Conservation (phyloP, 2,888 invertebrate species). For the Gari tellinella region DNA sequence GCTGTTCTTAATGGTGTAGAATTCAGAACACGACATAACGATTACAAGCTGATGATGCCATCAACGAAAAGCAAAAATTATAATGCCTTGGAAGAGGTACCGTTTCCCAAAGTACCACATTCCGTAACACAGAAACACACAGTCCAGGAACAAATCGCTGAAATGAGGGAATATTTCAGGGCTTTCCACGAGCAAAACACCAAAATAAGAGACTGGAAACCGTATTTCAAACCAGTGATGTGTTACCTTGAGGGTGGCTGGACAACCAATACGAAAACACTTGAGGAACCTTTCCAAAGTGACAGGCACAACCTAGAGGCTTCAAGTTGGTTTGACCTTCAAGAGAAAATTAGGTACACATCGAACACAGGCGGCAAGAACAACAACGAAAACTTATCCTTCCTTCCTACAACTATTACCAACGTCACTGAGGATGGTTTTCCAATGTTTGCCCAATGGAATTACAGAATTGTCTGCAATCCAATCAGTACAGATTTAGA, state of each 20-base stretch:
- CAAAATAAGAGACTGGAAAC: slow-evolving; percentile 66
- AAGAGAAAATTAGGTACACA: slow-evolving; percentile 73
- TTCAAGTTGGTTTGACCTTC: slow-evolving; percentile 70
- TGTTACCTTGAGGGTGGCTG: slow-evolving; percentile 79
- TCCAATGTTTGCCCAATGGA: slow-evolving; percentile 72
- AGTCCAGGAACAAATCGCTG: slow-evolving; percentile 65
- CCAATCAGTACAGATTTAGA: slow-evolving; percentile 60
- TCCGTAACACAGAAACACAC: slow-evolving; percentile 64
- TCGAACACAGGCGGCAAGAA: slow-evolving; percentile 72
- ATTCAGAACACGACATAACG: slow-evolving; percentile 80
- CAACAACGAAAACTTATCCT: slow-evolving; percentile 72
- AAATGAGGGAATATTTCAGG: slow-evolving; percentile 78
- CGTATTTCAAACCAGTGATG: slow-evolving; percentile 76
- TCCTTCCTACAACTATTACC: slow-evolving; percentile 73
- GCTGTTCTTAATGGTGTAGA: slow-evolving; percentile 78
- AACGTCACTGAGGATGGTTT: slow-evolving; percentile 43
- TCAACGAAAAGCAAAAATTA: slow-evolving; percentile 51
- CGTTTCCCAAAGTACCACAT: slow-evolving; percentile 75
- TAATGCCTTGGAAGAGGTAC: slow-evolving; percentile 68
- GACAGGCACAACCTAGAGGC: slow-evolving; percentile 78
- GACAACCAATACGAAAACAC: slow-evolving; percentile 65
- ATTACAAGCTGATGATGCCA: slow-evolving; percentile 75
- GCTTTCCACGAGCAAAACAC: slow-evolving; percentile 74
- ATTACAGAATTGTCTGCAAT: slow-evolving; percentile 73
- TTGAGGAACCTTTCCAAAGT: slow-evolving; percentile 77